Base-by-base conservation (phyloP, 2,797 vertebrate genomes). In the Neostethus bicornis region DNA sequence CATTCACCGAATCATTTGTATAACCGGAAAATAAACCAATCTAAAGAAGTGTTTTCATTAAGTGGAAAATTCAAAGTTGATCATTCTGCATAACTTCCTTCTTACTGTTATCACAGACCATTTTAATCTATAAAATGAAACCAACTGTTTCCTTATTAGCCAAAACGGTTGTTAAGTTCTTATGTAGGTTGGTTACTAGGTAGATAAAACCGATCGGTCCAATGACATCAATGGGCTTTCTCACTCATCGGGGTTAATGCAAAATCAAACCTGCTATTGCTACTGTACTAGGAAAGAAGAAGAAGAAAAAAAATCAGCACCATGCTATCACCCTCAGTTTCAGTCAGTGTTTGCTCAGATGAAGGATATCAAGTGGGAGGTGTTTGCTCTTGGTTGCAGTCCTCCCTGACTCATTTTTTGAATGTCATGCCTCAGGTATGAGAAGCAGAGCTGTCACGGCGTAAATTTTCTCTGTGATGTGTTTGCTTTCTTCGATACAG, bases 301-400 rank as follows among this genome's bases (percentile, higher is more conserved):
- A n/a, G n/a, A n/a, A n/a, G n/a, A n/a, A n/a, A n/a, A 67, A 55
- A 21, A 67, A 34, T 68, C 32, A 70, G 14, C 60, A 25, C 10
- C 32, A 35, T n/a, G n/a, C n/a, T n/a, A n/a, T 43, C 59, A 46
- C 38, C 29, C 44, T 49, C 28, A 54, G 61, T 32, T 62, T 31
- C 31, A 45, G 28, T 29, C 47, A 66, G 51, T 17, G 11, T 43
- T 39, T 62, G 68, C 69, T 61, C 2, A 78, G 70, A 74, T 66
- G 58, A 75, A 70, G 68, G 45, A 48, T 58, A 78, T 79, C 62
- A 81, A 79, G 90, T 89, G 88, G 91, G 91, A 89, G 91, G 92
- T 73, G 90, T 88, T 85, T 75, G 66, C 29, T 76, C 70, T 88
- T 67, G 70, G 85, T 86, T 90, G 88, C 75, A 83, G 89, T 90